Evolutionary conservation across 1,140 invertebrate genomes (phyloP), one percentile per base, ranked within the genome.

Genomic region (Drosophila orosa): DNA sequence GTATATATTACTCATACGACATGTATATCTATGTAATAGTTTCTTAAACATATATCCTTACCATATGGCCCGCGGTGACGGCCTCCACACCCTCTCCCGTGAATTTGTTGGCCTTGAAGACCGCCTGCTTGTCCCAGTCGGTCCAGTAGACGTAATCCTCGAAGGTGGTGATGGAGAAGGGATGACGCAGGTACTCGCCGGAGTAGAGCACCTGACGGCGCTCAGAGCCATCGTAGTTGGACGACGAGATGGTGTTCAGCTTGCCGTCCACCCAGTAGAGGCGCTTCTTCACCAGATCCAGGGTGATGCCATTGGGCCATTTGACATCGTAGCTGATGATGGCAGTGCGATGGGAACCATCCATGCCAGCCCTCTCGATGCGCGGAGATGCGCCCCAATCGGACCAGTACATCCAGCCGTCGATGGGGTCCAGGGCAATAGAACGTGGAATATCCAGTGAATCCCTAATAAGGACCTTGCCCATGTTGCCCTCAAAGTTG

Each of bases 251-350:
- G 13, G 95, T 94, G 91, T 98, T 96, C 68, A 97, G 92, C 93
- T 99, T 99, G 10, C 98, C 98, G 93, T 99, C 98, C 47, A 98
- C 95, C 98, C 98, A 99, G 92, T 97, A 99, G 9, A 99, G 93
- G 33, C 96, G 94, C 86, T 95, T 94, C 33, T 95, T 94, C 10
- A 98, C 95, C 63, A 98, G 92, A 92, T 98, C 97, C 60, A 99
- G 91, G 3, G 98, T 97, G 8, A 99, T 93, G 13, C 97, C 98
- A 92, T 99, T 99, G 15, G 98, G 98, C 98, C 98, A 99, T 89
- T 96, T 97, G 12, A 99, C 95, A 90, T 98, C 97, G 59, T 95
- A 96, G 12, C 95, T 95, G 3, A 99, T 96, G 74, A 99, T 97
- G 5, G 95, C 94, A 90, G 96, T 94, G n/a, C 98, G 93, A 86